Conservation (phyloP, 2,113 vertebrate genomes). For the Ictalurus furcatus region DNA sequence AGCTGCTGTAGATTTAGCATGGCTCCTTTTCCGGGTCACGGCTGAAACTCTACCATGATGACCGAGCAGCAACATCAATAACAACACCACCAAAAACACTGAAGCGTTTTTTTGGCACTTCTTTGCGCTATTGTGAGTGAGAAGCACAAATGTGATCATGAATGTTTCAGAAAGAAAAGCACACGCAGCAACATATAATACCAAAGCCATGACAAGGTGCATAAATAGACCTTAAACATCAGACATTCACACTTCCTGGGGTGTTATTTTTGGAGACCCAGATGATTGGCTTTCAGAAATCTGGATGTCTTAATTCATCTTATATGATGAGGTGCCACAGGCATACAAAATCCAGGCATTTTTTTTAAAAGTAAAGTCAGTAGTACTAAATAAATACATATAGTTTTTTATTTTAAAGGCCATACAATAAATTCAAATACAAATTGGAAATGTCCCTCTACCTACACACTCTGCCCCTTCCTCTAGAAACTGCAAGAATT, state of each 20-base stretch:
- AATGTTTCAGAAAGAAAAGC: conserved; percentile 9
- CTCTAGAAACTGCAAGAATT: neutral
- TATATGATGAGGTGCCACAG: neutral
- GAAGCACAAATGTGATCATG: conserved; percentile 23
- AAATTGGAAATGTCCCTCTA: neutral
- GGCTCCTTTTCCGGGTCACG: conserved; percentile 5
- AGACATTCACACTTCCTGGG: neutral
- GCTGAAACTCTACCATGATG: conserved; percentile 14
- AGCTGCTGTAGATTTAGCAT: conserved; percentile 8
- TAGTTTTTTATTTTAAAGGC: neutral
- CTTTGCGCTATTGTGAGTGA: conserved; percentile 10
- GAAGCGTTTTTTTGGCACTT: conserved; percentile 19
- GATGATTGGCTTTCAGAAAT: neutral
- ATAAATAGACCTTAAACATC: neutral
- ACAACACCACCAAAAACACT: conserved; percentile 22
- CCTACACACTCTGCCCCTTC: neutral
- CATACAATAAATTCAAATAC: neutral
- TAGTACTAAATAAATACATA: neutral
- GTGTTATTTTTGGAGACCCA: neutral
- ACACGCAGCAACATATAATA: neutral
- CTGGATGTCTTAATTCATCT: neutral
- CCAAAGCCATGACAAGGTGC: neutral
- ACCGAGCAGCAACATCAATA: conserved; percentile 9
- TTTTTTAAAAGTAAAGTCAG: neutral
- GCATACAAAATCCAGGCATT: neutral